Evolutionary conservation across 2,797 vertebrate genomes (phyloP), one percentile per base, ranked within the genome.

Genomic region (Lepilemur ruficaudatus): DNA sequence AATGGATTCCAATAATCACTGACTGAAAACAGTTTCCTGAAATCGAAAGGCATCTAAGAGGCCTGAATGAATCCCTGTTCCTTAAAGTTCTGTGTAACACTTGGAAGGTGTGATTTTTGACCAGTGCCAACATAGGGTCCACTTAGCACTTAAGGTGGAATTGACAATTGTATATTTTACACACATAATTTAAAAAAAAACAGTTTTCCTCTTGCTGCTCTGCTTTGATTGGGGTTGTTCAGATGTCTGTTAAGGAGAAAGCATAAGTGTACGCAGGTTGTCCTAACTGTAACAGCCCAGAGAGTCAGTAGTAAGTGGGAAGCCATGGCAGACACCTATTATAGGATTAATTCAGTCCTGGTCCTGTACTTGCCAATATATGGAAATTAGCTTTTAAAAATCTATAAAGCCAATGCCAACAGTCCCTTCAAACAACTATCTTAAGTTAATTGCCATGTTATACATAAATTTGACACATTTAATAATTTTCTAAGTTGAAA

Each of bases 1-100:
- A 61, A 73, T 20, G 93, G 59, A 94, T 89, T 86, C 22, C 65
- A 75, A 65, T 76, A 63, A 48, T 43, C n/a, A 80, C 7, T 65
- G n/a, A 85, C 14, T 46, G 23, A 79, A 89, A 82, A 79, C 75
- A 69, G 55, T 61, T 76, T 87, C 57, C 52, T 73, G 2, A 73
- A 91, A 90, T 61, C 82, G 76, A 88, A 97, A 95, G 59, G 18
- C 30, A 70, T 30, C 25, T 7, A 50, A 18, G 35, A 80, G 7
- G 70, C 7, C 10, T 55, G 52, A 72, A 41, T 67, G 43, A 46
- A 63, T 87, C 46, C 7, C 41, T 55, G 23, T 61, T 91, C 50
- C 25, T 23, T 90, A 32, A 78, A 89, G 32, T 72, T 91, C 73
- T 86, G 1, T 86, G 1, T 73, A 8, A 75, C 22, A 78, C 13